Percentiles rank a stretch among this genome's conserved stretches.
Conservation (phyloP, 2,888 invertebrate species). For the Cheilosia urbana region DNA sequence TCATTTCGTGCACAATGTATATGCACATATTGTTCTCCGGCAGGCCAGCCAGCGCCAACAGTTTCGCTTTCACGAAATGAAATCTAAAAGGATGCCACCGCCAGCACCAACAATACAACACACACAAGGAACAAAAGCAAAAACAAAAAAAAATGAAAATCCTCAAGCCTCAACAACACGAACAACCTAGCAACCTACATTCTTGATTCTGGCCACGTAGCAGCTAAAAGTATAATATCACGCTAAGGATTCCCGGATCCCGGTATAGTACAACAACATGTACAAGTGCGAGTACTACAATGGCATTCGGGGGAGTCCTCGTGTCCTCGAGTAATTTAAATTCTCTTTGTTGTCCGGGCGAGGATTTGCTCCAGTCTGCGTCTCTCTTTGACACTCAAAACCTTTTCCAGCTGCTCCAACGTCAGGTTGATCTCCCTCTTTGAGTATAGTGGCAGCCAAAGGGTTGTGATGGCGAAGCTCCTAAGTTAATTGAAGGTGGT, state of each 20-base stretch:
- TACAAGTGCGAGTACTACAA: constrained; percentile 25
- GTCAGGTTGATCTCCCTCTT: constrained; percentile 83
- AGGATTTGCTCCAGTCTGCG: constrained; percentile 83
- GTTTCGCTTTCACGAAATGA: constrained; percentile 66
- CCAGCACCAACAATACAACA: constrained; percentile 19
- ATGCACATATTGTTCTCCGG: constrained; percentile 40
- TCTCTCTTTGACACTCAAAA: constrained; percentile 82
- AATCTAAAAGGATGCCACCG: constrained; percentile 57
- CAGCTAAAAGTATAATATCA: constrained; percentile 73
- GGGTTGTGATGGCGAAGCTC: constrained; percentile 83
- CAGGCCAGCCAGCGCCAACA: constrained; percentile 47
- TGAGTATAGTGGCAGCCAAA: constrained; percentile 83
- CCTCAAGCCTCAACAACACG: constrained; percentile 35
- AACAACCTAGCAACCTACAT: constrained; percentile 72
- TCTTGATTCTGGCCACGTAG: constrained; percentile 69
- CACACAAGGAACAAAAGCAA: too few relatives aligned
- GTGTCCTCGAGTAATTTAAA: constrained; percentile 70
- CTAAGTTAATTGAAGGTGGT: constrained; percentile 77
- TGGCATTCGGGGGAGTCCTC: constrained; percentile 63
- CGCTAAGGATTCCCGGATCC: constrained; percentile 57
- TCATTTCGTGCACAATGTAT: constrained; percentile 31
- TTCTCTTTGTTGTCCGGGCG: constrained; percentile 76
- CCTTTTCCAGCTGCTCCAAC: constrained; percentile 81
- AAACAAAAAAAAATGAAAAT: constrained; percentile 34
- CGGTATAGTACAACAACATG: neutral